Evolutionary conservation across 2,113 vertebrate genomes (phyloP).

Genomic region (Eptesicus fuscus): DNA sequence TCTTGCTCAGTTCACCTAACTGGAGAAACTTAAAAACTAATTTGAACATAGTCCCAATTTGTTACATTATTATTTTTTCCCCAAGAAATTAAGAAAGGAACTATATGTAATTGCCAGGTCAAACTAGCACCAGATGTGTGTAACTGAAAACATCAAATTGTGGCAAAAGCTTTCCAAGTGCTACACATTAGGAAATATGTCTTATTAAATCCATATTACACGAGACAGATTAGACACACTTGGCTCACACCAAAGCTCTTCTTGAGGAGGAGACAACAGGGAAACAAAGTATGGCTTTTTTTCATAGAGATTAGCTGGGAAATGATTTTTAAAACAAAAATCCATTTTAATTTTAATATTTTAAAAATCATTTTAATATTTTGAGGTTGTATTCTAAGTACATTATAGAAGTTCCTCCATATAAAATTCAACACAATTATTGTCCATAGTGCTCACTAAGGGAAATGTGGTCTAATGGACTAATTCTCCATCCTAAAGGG

Average conservation of each 20-base stretch:
- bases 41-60: slow-evolving; percentile 48
- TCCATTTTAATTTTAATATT: slow-evolving; percentile 21
- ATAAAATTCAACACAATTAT: neutral
- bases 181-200: neutral
- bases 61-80: slow-evolving; percentile 46
- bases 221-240: neutral
- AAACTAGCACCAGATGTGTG: slow-evolving; percentile 56
- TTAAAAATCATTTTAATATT: slow-evolving; percentile 6
- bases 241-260: neutral
- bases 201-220: slow-evolving; percentile 50
- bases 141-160: slow-evolving; percentile 41
- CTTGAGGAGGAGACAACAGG: slow-evolving; percentile 26
- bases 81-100: slow-evolving; percentile 41
- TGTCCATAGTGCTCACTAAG: neutral
- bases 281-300: neutral
- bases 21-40: slow-evolving; percentile 53
- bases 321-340: slow-evolving; percentile 33
- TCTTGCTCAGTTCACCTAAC: slow-evolving; percentile 1
- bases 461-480: neutral
- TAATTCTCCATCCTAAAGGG: neutral
- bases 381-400: neutral
- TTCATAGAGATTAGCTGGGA: neutral
- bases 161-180: slow-evolving; percentile 10
- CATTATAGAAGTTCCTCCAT: neutral
- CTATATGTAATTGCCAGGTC: slow-evolving; percentile 49